Conservation (phyloP, 1,140 invertebrate genomes). For the Bombus picipes region DNA sequence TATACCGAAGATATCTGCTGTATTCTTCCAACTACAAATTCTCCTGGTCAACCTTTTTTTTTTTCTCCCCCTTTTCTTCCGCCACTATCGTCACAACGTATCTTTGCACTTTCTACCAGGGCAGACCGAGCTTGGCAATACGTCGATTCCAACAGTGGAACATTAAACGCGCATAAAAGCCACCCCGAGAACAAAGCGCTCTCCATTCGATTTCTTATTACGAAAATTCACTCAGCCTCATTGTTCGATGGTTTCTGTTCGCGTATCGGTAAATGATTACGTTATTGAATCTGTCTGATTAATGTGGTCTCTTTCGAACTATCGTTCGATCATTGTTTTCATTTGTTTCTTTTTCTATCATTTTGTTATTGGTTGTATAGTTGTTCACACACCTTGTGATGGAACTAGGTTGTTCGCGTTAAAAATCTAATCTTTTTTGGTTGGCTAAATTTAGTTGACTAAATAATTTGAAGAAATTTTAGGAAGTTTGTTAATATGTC, state of each 20-base stretch:
- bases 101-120: constrained; percentile 28
- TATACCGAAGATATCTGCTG: constrained; percentile 50
- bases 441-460: too few species aligned
- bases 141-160: constrained; percentile 1
- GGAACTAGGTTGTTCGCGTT: too few species aligned
- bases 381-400: too few species aligned
- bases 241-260: neutral
- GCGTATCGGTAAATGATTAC: neutral
- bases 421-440: too few species aligned
- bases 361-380: too few species aligned
- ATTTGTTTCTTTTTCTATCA: neutral
- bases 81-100: neutral
- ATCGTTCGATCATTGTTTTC: neutral
- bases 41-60: constrained; percentile 47
- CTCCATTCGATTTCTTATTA: neutral
- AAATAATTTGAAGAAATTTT: too few species aligned
- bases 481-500: too few species aligned
- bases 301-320: too few species aligned
- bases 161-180: constrained; percentile 12
- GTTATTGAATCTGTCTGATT: neutral
- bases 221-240: neutral
- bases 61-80: neutral
- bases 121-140: constrained; percentile 1
- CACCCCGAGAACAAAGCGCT: neutral
- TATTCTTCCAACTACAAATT: constrained; percentile 57